Evolutionary conservation across 2,113 vertebrate species (phyloP).

Genomic region (Etia nguti): DNA sequence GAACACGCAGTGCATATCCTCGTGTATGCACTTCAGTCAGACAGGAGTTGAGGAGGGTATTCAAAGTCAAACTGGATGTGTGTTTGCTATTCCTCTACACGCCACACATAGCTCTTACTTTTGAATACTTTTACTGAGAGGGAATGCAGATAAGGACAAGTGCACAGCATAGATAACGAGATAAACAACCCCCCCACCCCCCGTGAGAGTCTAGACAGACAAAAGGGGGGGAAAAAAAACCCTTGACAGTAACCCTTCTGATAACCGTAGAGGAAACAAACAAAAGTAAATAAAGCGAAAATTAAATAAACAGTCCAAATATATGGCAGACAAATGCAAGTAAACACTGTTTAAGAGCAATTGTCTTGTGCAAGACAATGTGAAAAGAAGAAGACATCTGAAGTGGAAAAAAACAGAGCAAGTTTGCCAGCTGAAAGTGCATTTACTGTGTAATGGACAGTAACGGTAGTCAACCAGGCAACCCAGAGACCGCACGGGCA

Average conservation of each 20-base stretch:
- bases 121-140: conserved; percentile 61
- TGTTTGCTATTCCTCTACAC: conserved; percentile 43
- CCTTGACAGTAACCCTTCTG: not conserved
- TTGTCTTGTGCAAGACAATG: conserved; percentile 45
- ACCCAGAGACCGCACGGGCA: not conserved
- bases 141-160: conserved; percentile 61
- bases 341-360: conserved; percentile 43
- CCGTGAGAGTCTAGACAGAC: conserved; percentile 19
- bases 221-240: not conserved
- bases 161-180: conserved; percentile 31
- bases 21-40: conserved; percentile 45
- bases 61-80: conserved; percentile 66
- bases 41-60: conserved; percentile 47
- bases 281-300: not conserved
- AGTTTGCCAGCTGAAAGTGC: conserved; percentile 67
- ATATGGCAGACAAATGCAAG: conserved; percentile 50
- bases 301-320: conserved; percentile 4
- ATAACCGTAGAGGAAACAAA: conserved; percentile 9
- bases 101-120: conserved; percentile 54
- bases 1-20: conserved; percentile 42
- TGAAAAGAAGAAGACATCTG: conserved; percentile 27
- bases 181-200: conserved; percentile 8
- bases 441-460: conserved; percentile 64
- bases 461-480: conserved; percentile 29
- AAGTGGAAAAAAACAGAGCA: conserved; percentile 21